These are phyloP conservation scores for Macrochelys suwanniensis DNA, from an alignment of 2,797 vertebrate species.

Conservation along the genomic window DNA sequence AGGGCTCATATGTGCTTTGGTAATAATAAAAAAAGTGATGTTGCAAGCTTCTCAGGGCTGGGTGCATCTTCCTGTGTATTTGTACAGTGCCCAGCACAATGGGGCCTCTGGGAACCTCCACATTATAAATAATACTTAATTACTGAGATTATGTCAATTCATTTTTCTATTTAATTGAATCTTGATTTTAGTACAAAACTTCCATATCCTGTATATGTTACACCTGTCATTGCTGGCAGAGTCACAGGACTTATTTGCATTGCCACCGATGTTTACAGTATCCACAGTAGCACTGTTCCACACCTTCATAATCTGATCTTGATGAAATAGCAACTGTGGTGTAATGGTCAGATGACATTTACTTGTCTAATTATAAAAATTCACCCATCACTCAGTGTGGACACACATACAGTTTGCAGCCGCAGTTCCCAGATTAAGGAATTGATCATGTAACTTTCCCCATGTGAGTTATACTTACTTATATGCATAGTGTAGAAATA, in stretches of 20 bases:
- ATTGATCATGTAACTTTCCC: neutral
- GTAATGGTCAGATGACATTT: constrained; percentile 19
- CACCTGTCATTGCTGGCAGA: constrained; percentile 10
- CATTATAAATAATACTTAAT: neutral
- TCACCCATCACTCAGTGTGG: neutral
- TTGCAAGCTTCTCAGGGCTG: neutral
- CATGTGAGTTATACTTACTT: constrained; percentile 4
- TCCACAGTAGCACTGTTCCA: constrained; percentile 31
- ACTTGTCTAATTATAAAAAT: constrained; percentile 24
- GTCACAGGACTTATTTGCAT: neutral
- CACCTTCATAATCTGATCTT: constrained; percentile 24
- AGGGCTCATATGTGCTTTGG: neutral
- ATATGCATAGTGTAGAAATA: neutral
- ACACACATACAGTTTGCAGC: neutral
- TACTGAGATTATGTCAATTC: neutral
- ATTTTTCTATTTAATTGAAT: neutral
- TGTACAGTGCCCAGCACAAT: neutral
- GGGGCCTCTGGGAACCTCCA: neutral
- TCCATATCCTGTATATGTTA: neutral
- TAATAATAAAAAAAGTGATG: neutral
- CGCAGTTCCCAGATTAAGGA: neutral
- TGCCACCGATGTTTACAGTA: neutral
- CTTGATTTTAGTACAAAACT: neutral
- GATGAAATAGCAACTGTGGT: neutral
- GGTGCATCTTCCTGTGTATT: neutral